phyloP scores from a whole-genome alignment of 2,113 vertebrate species.

The Camelus bactrianus region DNA sequence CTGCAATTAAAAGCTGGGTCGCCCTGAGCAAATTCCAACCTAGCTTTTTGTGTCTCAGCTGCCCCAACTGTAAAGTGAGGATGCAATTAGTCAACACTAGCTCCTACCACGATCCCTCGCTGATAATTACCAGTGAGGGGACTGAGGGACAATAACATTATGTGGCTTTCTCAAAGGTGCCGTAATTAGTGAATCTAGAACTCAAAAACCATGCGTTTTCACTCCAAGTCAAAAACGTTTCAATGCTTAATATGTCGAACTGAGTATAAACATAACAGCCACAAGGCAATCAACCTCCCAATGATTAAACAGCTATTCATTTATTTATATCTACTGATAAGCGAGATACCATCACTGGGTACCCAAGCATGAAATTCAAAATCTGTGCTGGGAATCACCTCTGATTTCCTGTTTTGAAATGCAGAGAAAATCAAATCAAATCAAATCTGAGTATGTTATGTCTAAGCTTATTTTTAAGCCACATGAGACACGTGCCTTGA shows the following conservation, averaged over 20 bases:
- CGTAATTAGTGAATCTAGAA: background rate
- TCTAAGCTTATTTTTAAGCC: conserved; percentile 31
- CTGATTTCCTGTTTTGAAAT: conserved; percentile 48
- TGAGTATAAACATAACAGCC: conserved; percentile 10
- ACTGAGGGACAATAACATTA: background rate
- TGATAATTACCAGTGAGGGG: background rate
- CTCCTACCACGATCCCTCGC: background rate
- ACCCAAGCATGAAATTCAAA: conserved; percentile 45
- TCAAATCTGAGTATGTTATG: background rate
- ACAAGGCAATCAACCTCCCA: conserved; percentile 6
- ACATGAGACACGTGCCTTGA: background rate
- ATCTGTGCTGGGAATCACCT: conserved; percentile 16
- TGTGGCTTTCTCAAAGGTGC: background rate
- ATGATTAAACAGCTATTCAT: conserved; percentile 47
- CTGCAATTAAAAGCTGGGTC: background rate
- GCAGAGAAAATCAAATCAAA: conserved; percentile 34
- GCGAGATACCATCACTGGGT: background rate
- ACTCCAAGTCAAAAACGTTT: conserved; percentile 4
- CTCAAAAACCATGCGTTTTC: conserved; percentile 3
- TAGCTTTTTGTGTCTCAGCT: background rate
- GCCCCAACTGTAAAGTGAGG: background rate
- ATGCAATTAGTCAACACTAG: conserved; percentile 5
- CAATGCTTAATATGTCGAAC: background rate
- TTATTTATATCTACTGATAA: background rate
- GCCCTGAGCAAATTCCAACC: background rate